These are phyloP conservation scores for Alosa alosa DNA, from an alignment of 2,113 vertebrate genomes.

Conservation along the genomic window DNA sequence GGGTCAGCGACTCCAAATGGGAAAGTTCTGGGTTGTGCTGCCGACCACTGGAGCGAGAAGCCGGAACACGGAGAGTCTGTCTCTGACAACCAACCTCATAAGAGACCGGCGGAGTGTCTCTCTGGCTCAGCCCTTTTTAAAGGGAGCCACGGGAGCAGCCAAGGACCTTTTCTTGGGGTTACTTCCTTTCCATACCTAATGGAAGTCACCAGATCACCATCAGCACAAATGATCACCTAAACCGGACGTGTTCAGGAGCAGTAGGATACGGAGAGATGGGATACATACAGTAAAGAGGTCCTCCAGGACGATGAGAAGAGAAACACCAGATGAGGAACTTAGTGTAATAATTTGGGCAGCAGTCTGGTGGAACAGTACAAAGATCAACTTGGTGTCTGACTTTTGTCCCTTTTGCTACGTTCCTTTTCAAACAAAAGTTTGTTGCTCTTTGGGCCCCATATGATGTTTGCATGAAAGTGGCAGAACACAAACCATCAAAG, in stretches of 20 bases:
- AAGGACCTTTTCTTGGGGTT: not conserved
- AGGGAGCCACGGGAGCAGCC: not conserved
- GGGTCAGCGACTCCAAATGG: slow-evolving; percentile 31
- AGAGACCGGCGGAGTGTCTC: not conserved
- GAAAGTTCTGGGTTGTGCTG: slow-evolving; percentile 21
- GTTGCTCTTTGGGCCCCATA: too few relatives aligned
- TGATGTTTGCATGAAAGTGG: not conserved
- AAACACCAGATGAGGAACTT: not conserved
- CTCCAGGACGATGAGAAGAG: not conserved
- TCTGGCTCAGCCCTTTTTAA: not conserved
- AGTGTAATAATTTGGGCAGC: not conserved
- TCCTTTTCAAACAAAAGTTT: not conserved
- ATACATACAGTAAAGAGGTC: not conserved
- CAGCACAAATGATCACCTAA: not conserved
- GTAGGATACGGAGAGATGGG: not conserved
- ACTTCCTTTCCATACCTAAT: not conserved
- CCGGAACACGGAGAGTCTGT: not conserved
- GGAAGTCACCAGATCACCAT: not conserved
- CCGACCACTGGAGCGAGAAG: not conserved
- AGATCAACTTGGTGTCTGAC: not conserved
- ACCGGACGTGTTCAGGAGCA: not conserved
- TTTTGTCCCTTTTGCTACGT: too few relatives aligned
- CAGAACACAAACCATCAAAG: not conserved
- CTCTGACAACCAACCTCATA: not conserved
- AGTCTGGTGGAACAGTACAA: not conserved